phyloP scores from a whole-genome alignment of 2,888 invertebrate genomes.

The Pardosa pseudoannulata region DNA sequence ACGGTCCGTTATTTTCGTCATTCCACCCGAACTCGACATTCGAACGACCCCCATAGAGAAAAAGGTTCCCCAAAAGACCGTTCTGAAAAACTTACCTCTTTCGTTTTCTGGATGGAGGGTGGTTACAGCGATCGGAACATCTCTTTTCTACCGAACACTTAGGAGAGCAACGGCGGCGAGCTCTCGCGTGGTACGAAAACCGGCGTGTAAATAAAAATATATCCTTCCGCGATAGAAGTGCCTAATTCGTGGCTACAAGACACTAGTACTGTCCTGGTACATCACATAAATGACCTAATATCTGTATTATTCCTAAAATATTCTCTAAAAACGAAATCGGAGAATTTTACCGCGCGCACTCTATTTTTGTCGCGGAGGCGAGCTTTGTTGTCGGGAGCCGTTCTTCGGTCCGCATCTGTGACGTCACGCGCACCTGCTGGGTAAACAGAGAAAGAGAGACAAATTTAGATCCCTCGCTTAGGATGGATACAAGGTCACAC shows the following conservation, averaged over 20 bases:
- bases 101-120: constrained; percentile 30
- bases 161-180: constrained; percentile 24
- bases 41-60: constrained; percentile 2
- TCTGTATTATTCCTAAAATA: background rate
- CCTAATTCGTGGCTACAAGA: background rate
- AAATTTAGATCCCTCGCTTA: constrained; percentile 70
- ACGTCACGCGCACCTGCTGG: constrained; percentile 73
- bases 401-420: constrained; percentile 46
- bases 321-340: background rate
- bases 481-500: constrained; percentile 68
- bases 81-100: constrained; percentile 40
- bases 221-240: constrained; percentile 51
- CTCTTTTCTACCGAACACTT: constrained; percentile 10
- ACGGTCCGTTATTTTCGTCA: constrained; percentile 43
- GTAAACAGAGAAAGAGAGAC: constrained; percentile 72
- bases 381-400: constrained; percentile 60
- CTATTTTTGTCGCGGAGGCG: constrained; percentile 48
- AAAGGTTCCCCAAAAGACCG: constrained; percentile 9
- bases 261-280: no score
- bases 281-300: background rate
- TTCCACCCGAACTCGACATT: constrained; percentile 13
- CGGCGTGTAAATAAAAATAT: constrained; percentile 71
- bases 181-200: constrained; percentile 61
- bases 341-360: constrained; percentile 25
- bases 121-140: background rate